A percentile compares a stretch with the other conserved stretches of the same genome.
Evolutionary conservation across 2,888 invertebrate species (phyloP).

Genomic region (Patella pellucida): DNA sequence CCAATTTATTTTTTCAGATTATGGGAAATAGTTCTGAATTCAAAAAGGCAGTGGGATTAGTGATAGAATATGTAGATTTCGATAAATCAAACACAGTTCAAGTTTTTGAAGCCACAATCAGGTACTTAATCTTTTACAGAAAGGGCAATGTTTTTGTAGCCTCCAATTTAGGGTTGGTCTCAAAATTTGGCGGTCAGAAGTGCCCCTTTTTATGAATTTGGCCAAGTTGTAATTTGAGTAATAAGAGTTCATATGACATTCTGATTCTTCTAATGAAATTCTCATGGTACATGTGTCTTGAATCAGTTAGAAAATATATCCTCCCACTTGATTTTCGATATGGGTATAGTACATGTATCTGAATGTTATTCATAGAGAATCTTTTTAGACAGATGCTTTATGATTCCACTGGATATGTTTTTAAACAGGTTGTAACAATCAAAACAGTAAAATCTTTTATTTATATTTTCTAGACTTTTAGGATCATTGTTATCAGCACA

Average conservation of each 20-base stretch:
- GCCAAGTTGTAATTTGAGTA: too few relatives aligned
- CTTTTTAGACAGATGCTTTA: background rate
- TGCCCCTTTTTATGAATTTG: too few relatives aligned
- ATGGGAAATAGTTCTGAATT: constrained; percentile 76
- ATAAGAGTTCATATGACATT: too few relatives aligned
- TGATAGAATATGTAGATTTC: constrained; percentile 76
- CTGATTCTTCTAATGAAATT: too few relatives aligned
- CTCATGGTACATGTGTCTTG: too few relatives aligned
- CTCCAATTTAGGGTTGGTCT: too few relatives aligned
- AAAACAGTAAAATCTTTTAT: constrained; percentile 3
- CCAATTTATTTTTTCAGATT: constrained; percentile 62
- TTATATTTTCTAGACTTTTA: constrained; percentile 72
- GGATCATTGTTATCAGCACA: constrained; percentile 78
- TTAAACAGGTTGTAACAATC: background rate
- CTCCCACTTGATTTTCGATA: too few relatives aligned
- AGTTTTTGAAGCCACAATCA: constrained; percentile 78
- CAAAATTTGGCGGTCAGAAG: too few relatives aligned
- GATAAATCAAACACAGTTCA: constrained; percentile 77
- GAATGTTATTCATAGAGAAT: background rate
- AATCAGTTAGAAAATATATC: too few relatives aligned
- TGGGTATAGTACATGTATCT: background rate
- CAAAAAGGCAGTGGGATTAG: constrained; percentile 74
- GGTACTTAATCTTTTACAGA: constrained; percentile 54
- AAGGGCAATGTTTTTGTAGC: too few relatives aligned
- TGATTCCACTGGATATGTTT: background rate